Evolutionary conservation across 2,888 invertebrate species (phyloP).

Genomic region (Phyto melanocephala): DNA sequence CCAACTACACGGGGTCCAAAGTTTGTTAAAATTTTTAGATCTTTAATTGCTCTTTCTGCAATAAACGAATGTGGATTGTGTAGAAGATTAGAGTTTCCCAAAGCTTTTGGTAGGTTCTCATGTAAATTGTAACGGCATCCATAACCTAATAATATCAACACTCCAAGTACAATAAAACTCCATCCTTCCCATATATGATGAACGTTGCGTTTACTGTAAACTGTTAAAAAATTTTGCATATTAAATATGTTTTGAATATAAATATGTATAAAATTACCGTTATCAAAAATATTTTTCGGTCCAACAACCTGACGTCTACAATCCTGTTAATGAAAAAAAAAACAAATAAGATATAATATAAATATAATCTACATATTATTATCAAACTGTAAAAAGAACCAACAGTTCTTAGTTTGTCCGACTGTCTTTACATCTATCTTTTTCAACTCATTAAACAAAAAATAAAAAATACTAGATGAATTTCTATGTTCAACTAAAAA

Average conservation of each 20-base stretch:
- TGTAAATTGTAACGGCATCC: conserved; percentile 69
- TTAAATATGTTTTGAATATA: not conserved
- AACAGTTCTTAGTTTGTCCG: too few species aligned
- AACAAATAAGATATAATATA: too few species aligned
- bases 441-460: too few species aligned
- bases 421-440: too few species aligned
- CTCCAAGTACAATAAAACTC: conserved; percentile 66
- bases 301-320: not conserved
- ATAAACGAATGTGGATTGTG: conserved; percentile 79
- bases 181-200: conserved; percentile 71
- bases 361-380: too few species aligned
- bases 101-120: conserved; percentile 69
- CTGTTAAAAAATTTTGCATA: conserved; percentile 63
- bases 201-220: conserved; percentile 71
- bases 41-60: conserved; percentile 84
- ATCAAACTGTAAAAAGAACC: too few species aligned
- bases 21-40: conserved; percentile 82
- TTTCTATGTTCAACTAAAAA: too few species aligned
- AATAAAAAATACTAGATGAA: too few species aligned
- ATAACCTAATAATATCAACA: conserved; percentile 67
- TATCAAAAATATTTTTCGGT: not conserved
- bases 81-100: conserved; percentile 69
- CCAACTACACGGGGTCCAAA: conserved; percentile 85
- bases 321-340: too few species aligned
- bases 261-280: not conserved